Conservation (phyloP, 2,113 vertebrate species). For the Lophius piscatorius region DNA sequence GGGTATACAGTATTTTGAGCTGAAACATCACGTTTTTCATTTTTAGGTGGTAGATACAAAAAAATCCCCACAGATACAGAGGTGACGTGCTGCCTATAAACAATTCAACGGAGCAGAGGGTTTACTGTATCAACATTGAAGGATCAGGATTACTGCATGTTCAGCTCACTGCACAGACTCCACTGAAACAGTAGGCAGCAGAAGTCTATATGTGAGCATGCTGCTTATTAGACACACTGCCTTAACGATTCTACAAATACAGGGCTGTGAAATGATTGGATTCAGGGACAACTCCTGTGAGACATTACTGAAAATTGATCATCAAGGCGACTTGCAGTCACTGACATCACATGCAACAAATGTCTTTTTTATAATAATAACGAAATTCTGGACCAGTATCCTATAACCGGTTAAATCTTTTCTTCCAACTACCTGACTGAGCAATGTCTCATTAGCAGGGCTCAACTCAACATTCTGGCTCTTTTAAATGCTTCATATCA, state of each 20-base stretch:
- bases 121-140: conserved; percentile 62
- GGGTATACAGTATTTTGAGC: conserved; percentile 41
- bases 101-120: conserved; percentile 46
- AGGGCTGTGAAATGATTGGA: conserved; percentile 32
- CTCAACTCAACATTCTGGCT: background rate
- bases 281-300: too few relatives aligned
- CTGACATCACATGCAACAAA: conserved; percentile 41
- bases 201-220: conserved; percentile 39
- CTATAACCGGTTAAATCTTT: conserved; percentile 38
- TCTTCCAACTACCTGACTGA: conserved; percentile 23
- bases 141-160: conserved; percentile 60
- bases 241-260: conserved; percentile 48
- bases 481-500: conserved; percentile 17
- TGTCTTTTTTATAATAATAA: too few relatives aligned
- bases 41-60: conserved; percentile 49
- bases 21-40: conserved; percentile 55
- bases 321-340: too few relatives aligned
- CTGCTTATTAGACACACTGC: conserved; percentile 51
- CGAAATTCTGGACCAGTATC: conserved; percentile 11
- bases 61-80: conserved; percentile 51
- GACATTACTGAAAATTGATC: too few relatives aligned
- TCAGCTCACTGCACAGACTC: conserved; percentile 45
- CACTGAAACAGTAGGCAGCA: conserved; percentile 37
- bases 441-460: conserved; percentile 16
- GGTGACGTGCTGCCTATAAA: conserved; percentile 58